Percentiles rank a stretch among this genome's conserved stretches.
Conservation (phyloP, 2,797 vertebrate species). For the Numenius phaeopus region DNA sequence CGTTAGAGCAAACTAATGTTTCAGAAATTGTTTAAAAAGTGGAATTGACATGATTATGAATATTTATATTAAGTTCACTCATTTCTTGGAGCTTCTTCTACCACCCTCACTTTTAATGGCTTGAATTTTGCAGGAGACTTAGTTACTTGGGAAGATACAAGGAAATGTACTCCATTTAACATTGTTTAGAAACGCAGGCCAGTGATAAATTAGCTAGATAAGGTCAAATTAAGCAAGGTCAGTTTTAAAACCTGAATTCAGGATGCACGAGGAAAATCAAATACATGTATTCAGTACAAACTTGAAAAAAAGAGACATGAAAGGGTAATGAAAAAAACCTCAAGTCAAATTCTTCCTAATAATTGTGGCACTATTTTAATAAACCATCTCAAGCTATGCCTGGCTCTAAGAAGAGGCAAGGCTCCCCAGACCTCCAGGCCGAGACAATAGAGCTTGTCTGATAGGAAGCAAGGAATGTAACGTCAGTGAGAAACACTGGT, state of each 20-base stretch:
- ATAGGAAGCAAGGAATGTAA: not conserved
- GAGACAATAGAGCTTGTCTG: not conserved
- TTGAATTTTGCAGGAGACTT: constrained; percentile 62
- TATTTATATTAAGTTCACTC: constrained; percentile 78
- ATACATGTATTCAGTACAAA: not conserved
- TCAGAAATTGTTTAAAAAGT: constrained; percentile 79
- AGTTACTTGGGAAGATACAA: constrained; percentile 51
- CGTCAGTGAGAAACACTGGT: not conserved
- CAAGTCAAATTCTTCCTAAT: not conserved
- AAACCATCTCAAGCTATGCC: not conserved
- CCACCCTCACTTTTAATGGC: constrained; percentile 62
- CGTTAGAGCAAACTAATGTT: constrained; percentile 74
- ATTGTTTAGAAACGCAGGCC: constrained; percentile 54
- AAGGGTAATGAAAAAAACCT: not conserved
- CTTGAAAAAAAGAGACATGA: not conserved
- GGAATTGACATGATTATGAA: constrained; percentile 79
- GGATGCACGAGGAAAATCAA: constrained; percentile 9
- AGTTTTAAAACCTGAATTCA: constrained; percentile 9
- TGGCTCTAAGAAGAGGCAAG: not conserved
- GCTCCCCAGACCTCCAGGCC: not conserved
- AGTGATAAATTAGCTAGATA: constrained; percentile 26
- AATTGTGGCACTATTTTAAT: not conserved
- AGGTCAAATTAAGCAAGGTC: constrained; percentile 60
- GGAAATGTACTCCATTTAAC: constrained; percentile 55
- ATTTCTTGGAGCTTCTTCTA: constrained; percentile 74